Evolutionary conservation across 2,797 vertebrate genomes (phyloP), one percentile per base, ranked within the genome.

Genomic region (Enteromius fasciolatus): DNA sequence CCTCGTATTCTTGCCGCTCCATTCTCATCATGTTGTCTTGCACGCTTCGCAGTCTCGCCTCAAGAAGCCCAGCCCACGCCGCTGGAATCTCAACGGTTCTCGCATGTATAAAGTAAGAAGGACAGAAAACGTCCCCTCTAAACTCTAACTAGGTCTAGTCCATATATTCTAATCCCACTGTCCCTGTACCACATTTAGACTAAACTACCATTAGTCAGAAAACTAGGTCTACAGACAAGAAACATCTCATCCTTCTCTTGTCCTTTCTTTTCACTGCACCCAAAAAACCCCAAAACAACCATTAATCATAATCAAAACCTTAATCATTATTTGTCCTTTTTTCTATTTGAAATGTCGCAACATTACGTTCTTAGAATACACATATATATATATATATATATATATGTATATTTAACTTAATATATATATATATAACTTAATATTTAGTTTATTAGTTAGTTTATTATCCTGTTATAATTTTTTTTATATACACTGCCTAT

Each of bases 31-130:
- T 90, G 73, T 89, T 90, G 86, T 92, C 81, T 90, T 79, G 69
- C 90, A 87, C 87, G 15, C 86, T 93, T 91, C 84, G 89, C 93
- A 95, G 93, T 94, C 91, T 87, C 89, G 87, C 75, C 89, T 94
- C 87, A 94, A 94, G 93, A 94, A 93, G 91, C 90, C 92, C 84
- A 93, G 90, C 86, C 84, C 87, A 82, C 92, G 89, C 1, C 89
- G 88, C 66, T 93, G 92, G 93, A 94, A 93, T 89, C 89, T 93
- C 90, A 90, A 90, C 83, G 88, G 93, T 90, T 94, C 92, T 69
- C 92, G 89, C 33, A 88, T 92, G 87, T 83, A 91, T 83, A 94
- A 93, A 94, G 95, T 95, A 95, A 95, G 86, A 91, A 41, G 89
- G 81, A 80, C 25, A 80, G 72, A 85, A 81, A 82, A 63, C 44